phyloP scores from a whole-genome alignment of 2,888 invertebrate genomes.

The Mimachlamys varia region DNA sequence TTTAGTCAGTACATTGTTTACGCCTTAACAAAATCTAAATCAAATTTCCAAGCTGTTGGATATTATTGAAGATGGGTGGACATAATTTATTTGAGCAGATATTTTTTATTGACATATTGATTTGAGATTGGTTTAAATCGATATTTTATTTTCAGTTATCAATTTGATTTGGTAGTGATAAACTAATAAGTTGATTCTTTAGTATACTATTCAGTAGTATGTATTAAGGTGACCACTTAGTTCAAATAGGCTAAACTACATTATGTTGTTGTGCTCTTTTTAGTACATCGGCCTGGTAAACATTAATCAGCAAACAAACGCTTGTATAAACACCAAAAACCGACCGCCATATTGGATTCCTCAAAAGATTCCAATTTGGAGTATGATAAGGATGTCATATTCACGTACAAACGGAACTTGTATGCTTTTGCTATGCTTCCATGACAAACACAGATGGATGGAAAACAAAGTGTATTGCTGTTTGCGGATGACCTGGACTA shows the following conservation, averaged over 20 bases:
- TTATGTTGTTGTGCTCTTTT: background rate
- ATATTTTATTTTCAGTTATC: no score
- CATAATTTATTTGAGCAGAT: no score
- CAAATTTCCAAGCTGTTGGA: no score
- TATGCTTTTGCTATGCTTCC: background rate
- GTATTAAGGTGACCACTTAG: no score
- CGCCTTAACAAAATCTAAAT: no score
- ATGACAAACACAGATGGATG: slow-evolving; percentile 17
- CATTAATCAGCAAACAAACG: background rate
- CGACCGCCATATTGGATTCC: background rate
- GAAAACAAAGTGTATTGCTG: background rate
- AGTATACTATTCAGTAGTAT: background rate
- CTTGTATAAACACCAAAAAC: background rate
- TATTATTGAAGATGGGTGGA: no score
- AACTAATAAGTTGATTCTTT: background rate
- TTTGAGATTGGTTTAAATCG: no score
- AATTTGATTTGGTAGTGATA: no score
- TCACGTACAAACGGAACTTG: background rate
- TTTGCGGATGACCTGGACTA: background rate
- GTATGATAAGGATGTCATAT: background rate
- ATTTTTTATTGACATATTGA: no score
- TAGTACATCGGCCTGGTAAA: background rate
- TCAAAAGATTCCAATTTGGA: background rate
- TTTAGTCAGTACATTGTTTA: no score
- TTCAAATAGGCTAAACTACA: background rate